Conservation (phyloP, 1,140 invertebrate species). For the Trachymyrmex septentrionalis region DNA sequence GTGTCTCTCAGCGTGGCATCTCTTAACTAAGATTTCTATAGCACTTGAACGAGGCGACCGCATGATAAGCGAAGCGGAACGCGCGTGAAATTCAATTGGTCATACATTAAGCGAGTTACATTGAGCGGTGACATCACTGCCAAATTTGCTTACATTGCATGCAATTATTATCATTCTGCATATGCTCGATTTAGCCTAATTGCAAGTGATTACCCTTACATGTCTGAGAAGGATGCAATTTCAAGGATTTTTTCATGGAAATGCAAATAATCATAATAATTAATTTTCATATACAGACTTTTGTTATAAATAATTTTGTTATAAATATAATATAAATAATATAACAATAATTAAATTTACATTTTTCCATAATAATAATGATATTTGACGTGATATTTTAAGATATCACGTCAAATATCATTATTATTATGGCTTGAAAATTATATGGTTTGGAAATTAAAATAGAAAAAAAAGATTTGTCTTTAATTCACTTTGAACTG, state of each 20-base stretch:
- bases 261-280: not conserved
- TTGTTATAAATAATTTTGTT: conserved; percentile 1
- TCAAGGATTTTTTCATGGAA: not conserved
- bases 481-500: not conserved
- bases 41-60: conserved; percentile 30
- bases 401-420: no score
- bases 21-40: conserved; percentile 57
- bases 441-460: no score
- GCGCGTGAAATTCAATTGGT: conserved; percentile 75
- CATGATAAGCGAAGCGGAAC: conserved; percentile 42
- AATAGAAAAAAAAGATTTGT: not conserved
- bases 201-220: conserved; percentile 49
- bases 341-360: not conserved
- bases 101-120: conserved; percentile 51
- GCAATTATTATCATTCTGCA: conserved; percentile 49
- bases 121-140: conserved; percentile 73
- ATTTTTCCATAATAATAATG: not conserved
- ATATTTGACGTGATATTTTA: not conserved
- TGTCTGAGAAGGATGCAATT: not conserved
- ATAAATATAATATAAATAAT: not conserved
- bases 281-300: not conserved
- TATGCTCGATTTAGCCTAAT: conserved; percentile 44
- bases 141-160: conserved; percentile 53
- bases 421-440: no score
- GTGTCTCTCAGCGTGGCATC: not conserved